phyloP scores from a whole-genome alignment of 2,113 vertebrate genomes.

The Saguinus midas region DNA sequence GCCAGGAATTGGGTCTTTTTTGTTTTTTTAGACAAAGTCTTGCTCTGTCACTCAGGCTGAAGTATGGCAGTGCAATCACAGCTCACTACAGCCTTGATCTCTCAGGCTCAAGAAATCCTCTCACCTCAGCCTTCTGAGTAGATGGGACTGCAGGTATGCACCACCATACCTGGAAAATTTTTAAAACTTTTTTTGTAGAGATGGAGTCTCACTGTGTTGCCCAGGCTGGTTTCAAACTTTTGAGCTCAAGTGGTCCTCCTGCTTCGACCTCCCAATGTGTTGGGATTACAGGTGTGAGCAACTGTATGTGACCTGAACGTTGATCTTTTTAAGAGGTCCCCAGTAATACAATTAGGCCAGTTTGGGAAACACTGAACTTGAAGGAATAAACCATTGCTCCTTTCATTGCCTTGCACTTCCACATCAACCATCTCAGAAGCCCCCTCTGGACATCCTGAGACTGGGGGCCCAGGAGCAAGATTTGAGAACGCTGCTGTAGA shows the following conservation, averaged over 20 bases:
- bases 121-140: not conserved
- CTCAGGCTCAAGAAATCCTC: not conserved
- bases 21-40: not conserved
- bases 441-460: not conserved
- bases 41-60: not conserved
- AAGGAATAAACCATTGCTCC: not conserved
- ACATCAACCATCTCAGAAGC: not conserved
- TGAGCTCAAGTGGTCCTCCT: not conserved
- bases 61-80: not conserved
- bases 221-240: not conserved
- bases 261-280: not conserved
- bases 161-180: not conserved
- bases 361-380: not conserved
- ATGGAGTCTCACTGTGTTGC: not conserved
- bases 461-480: not conserved
- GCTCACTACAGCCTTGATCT: not conserved
- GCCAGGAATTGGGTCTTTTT: not conserved
- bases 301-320: rapidly evolving
- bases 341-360: not conserved
- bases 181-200: not conserved
- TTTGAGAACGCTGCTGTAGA: not conserved
- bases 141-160: not conserved
- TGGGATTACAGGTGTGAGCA: not conserved
- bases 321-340: not conserved
- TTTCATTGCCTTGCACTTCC: not conserved